Evolutionary conservation across 2,113 vertebrate species (phyloP).

Genomic region (Miniopterus natalensis): DNA sequence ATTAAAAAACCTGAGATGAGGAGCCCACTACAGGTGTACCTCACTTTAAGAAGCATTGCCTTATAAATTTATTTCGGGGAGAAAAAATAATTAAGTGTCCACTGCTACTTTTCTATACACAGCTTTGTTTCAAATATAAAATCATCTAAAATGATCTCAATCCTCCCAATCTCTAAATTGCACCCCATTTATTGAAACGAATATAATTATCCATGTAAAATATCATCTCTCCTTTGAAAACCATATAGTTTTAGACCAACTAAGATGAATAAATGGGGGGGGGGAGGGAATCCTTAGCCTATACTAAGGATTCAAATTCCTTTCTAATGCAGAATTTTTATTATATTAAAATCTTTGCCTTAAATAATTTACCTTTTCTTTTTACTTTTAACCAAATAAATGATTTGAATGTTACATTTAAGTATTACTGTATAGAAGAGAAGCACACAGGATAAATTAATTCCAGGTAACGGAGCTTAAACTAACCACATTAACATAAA

Average conservation of each 20-base stretch:
- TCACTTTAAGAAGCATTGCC: not conserved
- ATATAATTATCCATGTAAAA: not conserved
- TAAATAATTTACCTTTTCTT: constrained; percentile 20
- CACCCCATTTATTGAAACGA: not conserved
- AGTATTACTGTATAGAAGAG: not conserved
- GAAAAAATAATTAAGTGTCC: not conserved
- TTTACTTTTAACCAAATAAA: constrained; percentile 14
- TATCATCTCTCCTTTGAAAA: constrained; percentile 9
- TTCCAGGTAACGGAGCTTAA: not conserved
- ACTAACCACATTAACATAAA: not conserved
- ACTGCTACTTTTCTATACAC: not conserved
- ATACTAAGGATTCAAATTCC: not conserved
- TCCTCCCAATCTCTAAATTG: not conserved
- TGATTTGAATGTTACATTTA: not conserved
- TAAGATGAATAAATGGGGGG: not conserved
- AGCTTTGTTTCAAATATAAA: not conserved
- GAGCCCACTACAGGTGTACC: not conserved
- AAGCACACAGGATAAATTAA: not conserved
- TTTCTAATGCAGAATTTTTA: not conserved
- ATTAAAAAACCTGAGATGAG: not conserved
- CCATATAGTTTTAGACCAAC: not conserved
- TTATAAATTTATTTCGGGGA: not conserved
- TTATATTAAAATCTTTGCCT: not conserved
- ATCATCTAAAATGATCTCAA: not conserved
- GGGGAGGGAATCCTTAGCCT: too few species aligned